Evolutionary conservation across 2,113 vertebrate genomes (phyloP), one percentile per base, ranked within the genome.

Genomic region (Nyctereutes procyonoides): DNA sequence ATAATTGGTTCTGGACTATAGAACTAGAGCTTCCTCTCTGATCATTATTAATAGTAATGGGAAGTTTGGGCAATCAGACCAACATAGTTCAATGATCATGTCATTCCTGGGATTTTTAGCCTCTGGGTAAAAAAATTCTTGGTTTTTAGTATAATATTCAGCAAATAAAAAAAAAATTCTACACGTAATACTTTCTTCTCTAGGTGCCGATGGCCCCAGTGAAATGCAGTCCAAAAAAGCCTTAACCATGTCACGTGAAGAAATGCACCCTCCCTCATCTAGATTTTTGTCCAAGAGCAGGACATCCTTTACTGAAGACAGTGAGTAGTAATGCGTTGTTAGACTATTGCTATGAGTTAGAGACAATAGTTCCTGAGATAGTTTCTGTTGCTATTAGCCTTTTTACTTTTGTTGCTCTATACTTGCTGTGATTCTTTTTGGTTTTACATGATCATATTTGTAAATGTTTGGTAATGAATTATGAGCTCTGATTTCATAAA

Each of bases 141-240:
- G 55, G 67, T 48, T 90, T 94, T 93, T 69, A 93, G n/a, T 94
- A 38, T 82, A 88, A 56, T 67, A 93, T 79, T 90, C 55, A 82
- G 76, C 43, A 90, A 82, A 43, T 43, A 43, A 81, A 60, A 92
- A 94, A 60, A 62, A n/a, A n/a, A 9, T 69, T 38, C 88, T 55
- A 58, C 15, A 28, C 79, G 82, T 82, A 73, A 84, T 83, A 56
- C 63, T 95, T 71, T 90, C 38, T 76, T 73, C 96, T 97, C n/a
- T 85, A 98, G 98, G 97, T 97, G 69, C 95, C 55, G 95, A 97
- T 62, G 58, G 67, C 76, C 77, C 95, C 95, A 16, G 94, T 62
- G 81, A 94, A 7, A 93, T 96, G 35, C 60, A 92, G n/a, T 90
- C 93, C 96, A 86, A 94, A 92, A 96, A 43, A 76, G 11, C 48